A percentile compares a stretch with the other conserved stretches of the same genome.
Evolutionary conservation across 2,888 invertebrate species (phyloP).

Genomic region (Drosophila anomalata): DNA sequence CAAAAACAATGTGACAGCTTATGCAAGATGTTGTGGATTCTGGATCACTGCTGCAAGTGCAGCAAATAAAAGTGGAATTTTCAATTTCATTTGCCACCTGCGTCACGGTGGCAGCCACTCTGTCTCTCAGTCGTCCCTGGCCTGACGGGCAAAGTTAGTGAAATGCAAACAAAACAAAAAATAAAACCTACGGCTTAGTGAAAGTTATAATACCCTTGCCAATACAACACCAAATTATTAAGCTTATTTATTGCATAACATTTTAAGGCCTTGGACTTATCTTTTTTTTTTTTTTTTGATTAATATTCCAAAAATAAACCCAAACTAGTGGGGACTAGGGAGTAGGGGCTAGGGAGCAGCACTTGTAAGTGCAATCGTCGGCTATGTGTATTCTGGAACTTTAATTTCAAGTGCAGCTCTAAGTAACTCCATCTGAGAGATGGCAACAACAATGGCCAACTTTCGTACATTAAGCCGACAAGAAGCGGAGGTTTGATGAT

Average conservation of each 20-base stretch:
- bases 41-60: conserved; percentile 1
- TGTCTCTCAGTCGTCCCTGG: conserved; percentile 5
- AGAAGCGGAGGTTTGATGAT: conserved; percentile 23
- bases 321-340: conserved; percentile 6
- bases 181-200: background rate
- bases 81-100: conserved; percentile 67
- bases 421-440: conserved; percentile 31
- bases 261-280: background rate
- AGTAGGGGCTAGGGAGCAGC: background rate
- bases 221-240: background rate
- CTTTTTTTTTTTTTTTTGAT: too few relatives aligned
- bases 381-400: conserved; percentile 52
- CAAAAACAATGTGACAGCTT: conserved; percentile 23
- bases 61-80: conserved; percentile 44
- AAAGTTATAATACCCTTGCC: conserved; percentile 3
- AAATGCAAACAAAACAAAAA: conserved; percentile 13
- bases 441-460: conserved; percentile 52
- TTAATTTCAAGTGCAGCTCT: conserved; percentile 43
- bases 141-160: conserved; percentile 53
- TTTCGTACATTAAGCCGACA: conserved; percentile 51
- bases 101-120: conserved; percentile 33
- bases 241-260: background rate
- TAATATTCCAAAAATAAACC: background rate
- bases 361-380: conserved; percentile 47
- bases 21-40: conserved; percentile 7